Evolutionary conservation across 2,113 vertebrate genomes (phyloP), one percentile per base, ranked within the genome.

Genomic region (Clarias batrachus): DNA sequence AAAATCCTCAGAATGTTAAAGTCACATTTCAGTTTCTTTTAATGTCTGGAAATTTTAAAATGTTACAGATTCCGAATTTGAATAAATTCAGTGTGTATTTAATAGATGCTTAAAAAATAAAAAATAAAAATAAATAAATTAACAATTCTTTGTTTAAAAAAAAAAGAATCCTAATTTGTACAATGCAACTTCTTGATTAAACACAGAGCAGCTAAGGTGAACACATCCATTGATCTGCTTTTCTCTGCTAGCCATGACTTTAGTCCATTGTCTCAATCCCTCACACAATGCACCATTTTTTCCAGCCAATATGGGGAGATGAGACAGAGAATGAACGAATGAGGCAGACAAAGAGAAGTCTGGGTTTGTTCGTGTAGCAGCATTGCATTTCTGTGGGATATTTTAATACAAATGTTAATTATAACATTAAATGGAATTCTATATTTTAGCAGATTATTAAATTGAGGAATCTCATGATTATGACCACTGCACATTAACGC

Each of bases 201-300:
- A 70, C 27, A 70, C 27, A 71, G 27, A 63, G 25, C 33, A 71
- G 37, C 21, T 81, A 52, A 77, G 4, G 12, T 77, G 74, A 54
- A 48, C 71, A 74, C 23, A 23, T 73, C 25, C 33, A 52, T 7
- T 77, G 48, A 80, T 82, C 86, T 85, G 19, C 87, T 82, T 56
- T 83, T 60, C 74, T 83, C 82, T 86, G 85, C 89, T 92, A 78
- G 66, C 14, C 56, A 14, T 80, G 52, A 57, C n/a, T 92, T 87
- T 82, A 82, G 92, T 92, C 93, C 92, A 94, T 94, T 95, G 94
- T 94, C 91, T 94, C 90, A 93, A 91, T 91, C 89, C 90, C 92
- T 93, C 92, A 91, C 92, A 94, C 92, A 93, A 93, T 95, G 94
- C 93, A 91, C 91, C 93, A 94, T 54, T 93, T 95, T 94, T 94